Conservation (phyloP, 2,113 vertebrate species). For the Egretta garzetta region DNA sequence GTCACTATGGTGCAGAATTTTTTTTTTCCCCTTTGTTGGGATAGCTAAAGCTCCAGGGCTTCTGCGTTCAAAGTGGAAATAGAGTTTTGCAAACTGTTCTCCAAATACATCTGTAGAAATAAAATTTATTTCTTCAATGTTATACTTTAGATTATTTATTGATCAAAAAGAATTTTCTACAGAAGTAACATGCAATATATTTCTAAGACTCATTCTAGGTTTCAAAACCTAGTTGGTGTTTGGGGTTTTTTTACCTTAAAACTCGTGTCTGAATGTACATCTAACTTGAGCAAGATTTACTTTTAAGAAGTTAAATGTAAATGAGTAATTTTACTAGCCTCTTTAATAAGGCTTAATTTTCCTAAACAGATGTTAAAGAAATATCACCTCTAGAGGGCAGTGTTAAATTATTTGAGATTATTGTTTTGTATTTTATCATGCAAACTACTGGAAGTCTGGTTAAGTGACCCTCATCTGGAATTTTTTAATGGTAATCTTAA, state of each 20-base stretch:
- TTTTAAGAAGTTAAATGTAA: not conserved
- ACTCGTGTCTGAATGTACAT: not conserved
- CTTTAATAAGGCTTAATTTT: not conserved
- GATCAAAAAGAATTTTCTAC: not conserved
- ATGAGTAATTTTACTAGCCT: not conserved
- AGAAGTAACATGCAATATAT: not conserved
- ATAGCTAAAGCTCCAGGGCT: not conserved
- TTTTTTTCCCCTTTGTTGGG: not conserved
- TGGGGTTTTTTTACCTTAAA: not conserved
- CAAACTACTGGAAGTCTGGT: not conserved
- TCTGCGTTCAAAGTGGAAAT: not conserved
- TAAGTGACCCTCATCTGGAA: not conserved
- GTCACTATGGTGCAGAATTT: not conserved
- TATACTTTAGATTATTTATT: not conserved
- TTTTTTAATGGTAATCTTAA: not conserved
- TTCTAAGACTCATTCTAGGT: not conserved
- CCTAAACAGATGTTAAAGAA: not conserved
- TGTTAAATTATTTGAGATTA: slow-evolving; percentile 68
- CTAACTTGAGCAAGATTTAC: not conserved
- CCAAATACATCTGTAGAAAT: not conserved
- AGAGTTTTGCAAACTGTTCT: not conserved
- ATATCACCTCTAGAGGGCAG: slow-evolving; percentile 70
- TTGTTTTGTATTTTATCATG: slow-evolving; percentile 24
- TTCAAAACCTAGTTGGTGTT: not conserved
- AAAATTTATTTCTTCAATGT: not conserved